Evolutionary conservation across 1,140 invertebrate species (phyloP), one percentile per base, ranked within the genome.

Genomic region (Zaprionus camerounensis): DNA sequence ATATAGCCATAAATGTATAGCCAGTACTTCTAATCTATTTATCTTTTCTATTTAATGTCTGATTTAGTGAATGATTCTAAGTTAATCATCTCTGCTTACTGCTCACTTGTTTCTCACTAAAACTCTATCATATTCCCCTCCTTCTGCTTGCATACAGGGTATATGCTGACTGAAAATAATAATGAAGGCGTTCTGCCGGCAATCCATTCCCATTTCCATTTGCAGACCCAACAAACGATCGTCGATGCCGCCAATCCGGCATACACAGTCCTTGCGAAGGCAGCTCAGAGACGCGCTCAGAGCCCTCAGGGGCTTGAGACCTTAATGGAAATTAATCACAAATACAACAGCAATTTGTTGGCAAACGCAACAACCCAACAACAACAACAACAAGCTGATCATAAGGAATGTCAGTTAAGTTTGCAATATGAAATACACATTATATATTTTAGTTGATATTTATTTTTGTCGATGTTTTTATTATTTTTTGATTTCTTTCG

Each of bases 401-500:
- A 20, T 13, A 24, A 24, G 12, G 46, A 51, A 51, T 51, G 46
- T 13, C 46, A 51, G 46, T 2, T 51, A 51, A 51, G 46, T 51
- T 24, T 13, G 0, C 46, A 5, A 51, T 51, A 20, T 20, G 9
- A 22, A 57, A 36, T 17, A 53, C 65, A 31, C 55, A 73, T 73
- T 64, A 61, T 74, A 65, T 64, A 58, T 68, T 78, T 69, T 67
- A 34, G 51, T 72, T 57, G 11, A 41, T 67, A 64, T 71, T 69
- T 38, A 26, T 53, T 17, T 55, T 70, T 62, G 36, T 79, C 67
- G 61, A 80, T 77, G 78, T 81, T 82, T 34, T 34, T 34, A 34
- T 34, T 77, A 81, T 84, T 84, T 77, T 72, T 86, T 86, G 70
- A 70, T 86, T 87, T 82, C 74, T 87, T 87, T 88, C 76, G 84